Conservation (phyloP, 2,113 vertebrate genomes). For the Pica pica region DNA sequence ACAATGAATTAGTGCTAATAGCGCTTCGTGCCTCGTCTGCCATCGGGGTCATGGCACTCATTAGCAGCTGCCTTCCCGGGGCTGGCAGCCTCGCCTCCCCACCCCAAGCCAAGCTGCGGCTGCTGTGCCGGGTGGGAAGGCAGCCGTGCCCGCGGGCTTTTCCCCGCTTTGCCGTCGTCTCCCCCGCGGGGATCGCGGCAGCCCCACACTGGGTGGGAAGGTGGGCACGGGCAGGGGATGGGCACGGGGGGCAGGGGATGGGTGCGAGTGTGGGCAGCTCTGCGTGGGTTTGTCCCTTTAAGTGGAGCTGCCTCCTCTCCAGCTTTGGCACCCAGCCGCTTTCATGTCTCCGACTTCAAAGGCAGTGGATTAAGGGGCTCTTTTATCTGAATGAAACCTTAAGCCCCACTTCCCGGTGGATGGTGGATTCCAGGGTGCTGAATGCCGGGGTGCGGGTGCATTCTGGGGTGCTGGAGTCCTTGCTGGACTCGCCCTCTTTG, state of each 20-base stretch:
- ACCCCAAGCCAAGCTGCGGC: background rate
- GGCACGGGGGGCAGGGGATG: background rate
- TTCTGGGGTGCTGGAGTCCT: background rate
- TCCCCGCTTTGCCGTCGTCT: background rate
- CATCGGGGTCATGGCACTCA: background rate
- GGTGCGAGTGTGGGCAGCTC: background rate
- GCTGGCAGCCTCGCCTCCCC: background rate
- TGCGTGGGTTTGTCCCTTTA: slow-evolving; percentile 55
- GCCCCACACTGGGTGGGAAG: background rate
- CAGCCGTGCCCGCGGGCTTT: background rate
- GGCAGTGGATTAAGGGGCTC: slow-evolving; percentile 66
- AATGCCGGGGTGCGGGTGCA: background rate
- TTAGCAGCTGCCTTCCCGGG: background rate
- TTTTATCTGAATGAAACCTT: slow-evolving; percentile 70
- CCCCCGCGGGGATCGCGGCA: background rate
- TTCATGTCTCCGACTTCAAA: slow-evolving; percentile 72
- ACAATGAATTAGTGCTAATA: slow-evolving; percentile 22
- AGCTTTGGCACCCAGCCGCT: slow-evolving; percentile 61
- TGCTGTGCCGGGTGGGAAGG: background rate
- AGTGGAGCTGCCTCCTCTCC: slow-evolving; percentile 37
- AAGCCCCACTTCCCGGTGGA: background rate
- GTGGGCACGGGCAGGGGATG: background rate
- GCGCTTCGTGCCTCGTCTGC: background rate
- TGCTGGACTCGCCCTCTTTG: background rate
- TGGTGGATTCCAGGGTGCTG: background rate